These are phyloP conservation scores for Alcis repandata DNA, from an alignment of 2,888 invertebrate genomes.

Conservation along the genomic window DNA sequence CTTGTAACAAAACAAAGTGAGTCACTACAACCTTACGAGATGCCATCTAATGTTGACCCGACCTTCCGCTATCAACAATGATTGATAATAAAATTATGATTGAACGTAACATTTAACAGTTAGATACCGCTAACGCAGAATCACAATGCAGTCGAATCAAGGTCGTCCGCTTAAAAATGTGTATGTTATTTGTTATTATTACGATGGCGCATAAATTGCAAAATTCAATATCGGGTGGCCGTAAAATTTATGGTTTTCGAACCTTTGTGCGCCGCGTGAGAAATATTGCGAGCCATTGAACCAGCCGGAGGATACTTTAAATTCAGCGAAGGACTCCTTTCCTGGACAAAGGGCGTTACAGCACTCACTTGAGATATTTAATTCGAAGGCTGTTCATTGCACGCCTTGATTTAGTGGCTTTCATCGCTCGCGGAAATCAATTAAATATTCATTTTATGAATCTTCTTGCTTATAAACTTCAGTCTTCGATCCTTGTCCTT, in stretches of 20 bases:
- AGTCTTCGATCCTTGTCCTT: constrained; percentile 29
- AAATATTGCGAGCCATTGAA: constrained; percentile 70
- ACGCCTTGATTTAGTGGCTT: constrained; percentile 37
- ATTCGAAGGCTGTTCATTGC: constrained; percentile 30
- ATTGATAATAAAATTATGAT: constrained; percentile 52
- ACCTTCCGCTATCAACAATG: constrained; percentile 52
- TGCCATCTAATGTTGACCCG: constrained; percentile 48
- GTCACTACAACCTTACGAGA: constrained; percentile 40
- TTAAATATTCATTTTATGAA: constrained; percentile 18
- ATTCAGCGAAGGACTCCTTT: constrained; percentile 71
- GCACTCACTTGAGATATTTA: constrained; percentile 34
- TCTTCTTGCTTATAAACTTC: constrained; percentile 14
- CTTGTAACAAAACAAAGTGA: constrained; percentile 42
- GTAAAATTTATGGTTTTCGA: constrained; percentile 76
- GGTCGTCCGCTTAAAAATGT: constrained; percentile 60
- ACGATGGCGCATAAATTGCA: constrained; percentile 67
- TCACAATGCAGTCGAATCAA: constrained; percentile 55
- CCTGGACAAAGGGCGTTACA: constrained; percentile 59
- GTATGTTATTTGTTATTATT: constrained; percentile 58
- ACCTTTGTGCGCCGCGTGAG: constrained; percentile 70
- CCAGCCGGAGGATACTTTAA: constrained; percentile 64
- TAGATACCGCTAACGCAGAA: constrained; percentile 48
- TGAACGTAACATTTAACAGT: constrained; percentile 52
- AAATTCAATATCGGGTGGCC: constrained; percentile 74
- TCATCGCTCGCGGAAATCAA: constrained; percentile 32